Conservation (phyloP, 2,113 vertebrate genomes). For the Corythaixoides concolor region DNA sequence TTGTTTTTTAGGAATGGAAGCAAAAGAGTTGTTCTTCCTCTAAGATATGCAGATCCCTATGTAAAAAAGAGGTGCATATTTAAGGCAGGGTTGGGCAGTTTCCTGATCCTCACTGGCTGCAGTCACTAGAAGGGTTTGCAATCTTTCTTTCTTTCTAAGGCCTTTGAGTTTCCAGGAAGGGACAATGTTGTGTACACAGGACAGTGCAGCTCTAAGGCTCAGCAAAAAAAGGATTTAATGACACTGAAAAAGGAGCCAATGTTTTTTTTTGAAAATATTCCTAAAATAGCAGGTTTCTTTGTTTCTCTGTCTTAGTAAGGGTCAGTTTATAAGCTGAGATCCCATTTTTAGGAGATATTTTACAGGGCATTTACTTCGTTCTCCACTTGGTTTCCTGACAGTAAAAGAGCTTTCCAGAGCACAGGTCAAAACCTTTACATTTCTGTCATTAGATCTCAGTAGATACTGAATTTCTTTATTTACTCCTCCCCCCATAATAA, state of each 20-base stretch:
- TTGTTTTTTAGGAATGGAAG: not conserved
- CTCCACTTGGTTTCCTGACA: not conserved
- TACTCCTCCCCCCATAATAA: not conserved
- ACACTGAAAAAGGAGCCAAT: not conserved
- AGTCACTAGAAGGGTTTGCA: not conserved
- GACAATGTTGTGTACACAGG: accelerated
- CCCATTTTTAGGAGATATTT: not conserved
- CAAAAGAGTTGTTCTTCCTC: not conserved
- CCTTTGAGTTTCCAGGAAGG: not conserved
- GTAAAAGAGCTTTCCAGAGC: not conserved
- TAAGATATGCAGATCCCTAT: not conserved
- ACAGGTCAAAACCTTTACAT: not conserved
- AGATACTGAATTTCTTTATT: not conserved
- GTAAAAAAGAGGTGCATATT: not conserved
- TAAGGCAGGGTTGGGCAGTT: not conserved
- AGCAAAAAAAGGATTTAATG: not conserved
- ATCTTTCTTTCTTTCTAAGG: not conserved
- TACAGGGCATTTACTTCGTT: not conserved
- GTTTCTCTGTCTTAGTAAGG: not conserved
- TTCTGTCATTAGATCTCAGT: not conserved
- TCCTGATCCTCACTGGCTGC: not conserved
- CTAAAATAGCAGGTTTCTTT: not conserved
- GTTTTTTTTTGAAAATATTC: not conserved
- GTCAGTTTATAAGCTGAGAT: not conserved
- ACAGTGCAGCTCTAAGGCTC: not conserved